These are phyloP conservation scores for Drosophila vallismaia DNA, from an alignment of 2,888 invertebrate species.

Conservation along the genomic window DNA sequence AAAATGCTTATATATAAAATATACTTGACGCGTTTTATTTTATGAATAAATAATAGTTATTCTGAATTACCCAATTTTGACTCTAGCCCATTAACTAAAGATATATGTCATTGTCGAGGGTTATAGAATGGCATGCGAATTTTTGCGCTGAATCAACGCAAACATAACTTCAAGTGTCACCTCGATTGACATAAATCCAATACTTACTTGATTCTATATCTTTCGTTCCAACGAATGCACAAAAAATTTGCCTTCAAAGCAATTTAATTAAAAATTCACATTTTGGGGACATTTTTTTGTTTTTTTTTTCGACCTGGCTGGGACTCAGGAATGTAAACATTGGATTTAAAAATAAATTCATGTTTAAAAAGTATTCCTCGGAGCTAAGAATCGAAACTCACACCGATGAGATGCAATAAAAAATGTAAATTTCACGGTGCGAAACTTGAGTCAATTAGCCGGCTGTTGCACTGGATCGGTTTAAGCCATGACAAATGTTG, in stretches of 20 bases:
- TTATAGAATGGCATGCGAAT: constrained; percentile 42
- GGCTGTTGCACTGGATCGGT: constrained; percentile 31
- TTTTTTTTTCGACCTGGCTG: constrained; percentile 16
- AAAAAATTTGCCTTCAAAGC: constrained; percentile 57
- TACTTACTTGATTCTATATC: constrained; percentile 8
- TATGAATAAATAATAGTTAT: background rate
- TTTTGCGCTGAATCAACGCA: constrained; percentile 65
- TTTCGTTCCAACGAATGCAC: constrained; percentile 18
- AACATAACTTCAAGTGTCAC: constrained; percentile 72
- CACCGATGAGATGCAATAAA: constrained; percentile 18
- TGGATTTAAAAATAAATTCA: constrained; percentile 62
- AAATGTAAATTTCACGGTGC: constrained; percentile 35
- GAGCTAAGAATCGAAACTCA: constrained; percentile 8
- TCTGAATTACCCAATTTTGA: background rate
- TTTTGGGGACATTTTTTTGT: constrained; percentile 37
- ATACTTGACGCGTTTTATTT: background rate
- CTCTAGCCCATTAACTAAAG: constrained; percentile 10
- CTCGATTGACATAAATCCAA: constrained; percentile 51
- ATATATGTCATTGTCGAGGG: constrained; percentile 62
- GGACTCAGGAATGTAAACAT: constrained; percentile 60
- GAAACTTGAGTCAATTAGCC: constrained; percentile 56
- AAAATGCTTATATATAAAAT: too few species aligned
- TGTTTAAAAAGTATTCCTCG: constrained; percentile 12
- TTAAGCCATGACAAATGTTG: constrained; percentile 57
- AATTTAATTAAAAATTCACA: constrained; percentile 56